Percentiles rank a stretch among this genome's conserved stretches.
Evolutionary conservation across 2,888 invertebrate genomes (phyloP).

Genomic region (Apodemia mormo): DNA sequence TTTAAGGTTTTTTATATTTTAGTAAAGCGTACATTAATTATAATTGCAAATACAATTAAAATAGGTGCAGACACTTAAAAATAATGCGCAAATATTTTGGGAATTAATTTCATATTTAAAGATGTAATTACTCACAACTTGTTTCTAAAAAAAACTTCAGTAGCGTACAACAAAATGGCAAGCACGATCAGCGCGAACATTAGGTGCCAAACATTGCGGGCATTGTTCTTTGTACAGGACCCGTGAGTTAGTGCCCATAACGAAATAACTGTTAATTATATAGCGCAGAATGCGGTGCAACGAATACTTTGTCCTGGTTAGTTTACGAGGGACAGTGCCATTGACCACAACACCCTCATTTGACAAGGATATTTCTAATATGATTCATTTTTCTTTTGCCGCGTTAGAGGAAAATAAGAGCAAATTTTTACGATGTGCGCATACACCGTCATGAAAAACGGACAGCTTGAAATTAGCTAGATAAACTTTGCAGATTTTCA

Average conservation of each 20-base stretch:
- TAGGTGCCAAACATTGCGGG: slow-evolving; percentile 64
- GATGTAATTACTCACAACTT: no score
- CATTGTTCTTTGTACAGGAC: slow-evolving; percentile 62
- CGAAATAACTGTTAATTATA: slow-evolving; percentile 74
- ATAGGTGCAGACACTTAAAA: background rate
- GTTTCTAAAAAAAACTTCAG: background rate
- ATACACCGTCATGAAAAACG: no score
- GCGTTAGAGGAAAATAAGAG: no score
- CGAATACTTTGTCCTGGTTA: slow-evolving; percentile 60
- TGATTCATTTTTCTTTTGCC: no score
- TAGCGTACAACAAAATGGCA: slow-evolving; percentile 52
- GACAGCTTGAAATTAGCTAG: no score
- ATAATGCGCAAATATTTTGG: no score
- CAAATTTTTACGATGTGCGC: no score
- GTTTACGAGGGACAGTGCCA: slow-evolving; percentile 54
- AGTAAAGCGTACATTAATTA: no score
- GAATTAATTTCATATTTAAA: no score
- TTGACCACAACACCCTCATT: slow-evolving; percentile 40
- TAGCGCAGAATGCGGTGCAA: slow-evolving; percentile 58
- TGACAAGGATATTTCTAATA: background rate
- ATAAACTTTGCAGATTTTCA: no score
- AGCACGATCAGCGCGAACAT: slow-evolving; percentile 59
- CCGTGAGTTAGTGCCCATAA: slow-evolving; percentile 70
- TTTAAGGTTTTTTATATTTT: no score
- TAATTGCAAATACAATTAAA: background rate